Base-by-base conservation (phyloP, 1,140 invertebrate genomes). In the Cylas formicarius region DNA sequence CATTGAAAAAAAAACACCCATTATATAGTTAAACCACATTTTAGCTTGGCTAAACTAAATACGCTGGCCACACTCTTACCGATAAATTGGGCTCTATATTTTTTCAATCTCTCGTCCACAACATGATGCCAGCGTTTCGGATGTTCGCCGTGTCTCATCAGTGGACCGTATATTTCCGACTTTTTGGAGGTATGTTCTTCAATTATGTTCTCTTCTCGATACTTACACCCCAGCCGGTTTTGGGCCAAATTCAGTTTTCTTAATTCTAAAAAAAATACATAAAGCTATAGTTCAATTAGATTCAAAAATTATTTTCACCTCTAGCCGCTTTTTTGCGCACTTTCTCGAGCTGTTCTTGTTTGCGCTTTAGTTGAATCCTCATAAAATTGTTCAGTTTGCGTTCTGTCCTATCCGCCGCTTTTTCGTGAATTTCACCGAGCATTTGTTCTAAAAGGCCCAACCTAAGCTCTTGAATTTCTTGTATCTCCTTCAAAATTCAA, bases 381-480 rank as follows among this genome's bases (percentile, higher is more conserved):
- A 66, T 68, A 20, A 71, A 57, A 23, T 65, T 61, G 2, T 70
- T 67, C 41, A 73, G 58, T 44, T 73, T 73, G 22, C 51, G 53
- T 11, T 67, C 63, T 11, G 58, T 65, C 52, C 70, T 50, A 31
- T 39, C 62, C 0, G 58, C 62, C 10, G 58, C 55, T 41, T 65
- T 61, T 22, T 57, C 49, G 4, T 67, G 58, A 22, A 65, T 27
- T 38, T 66, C 64, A 21, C 53, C 45, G 20, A 68, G 48, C 41
- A 68, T 66, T 50, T 67, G 65, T 35, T 73, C 65, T 5, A 75
- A 63, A 6, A 77, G 58, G 4, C 71, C 60, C 47, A 78, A 61
- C 4, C 76, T 62, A 5, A 76, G 65, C 24, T 73, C 65, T 57
- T 78, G 73, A 16, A 79, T 68, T 22, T 73, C 72, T 53, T 78